Evolutionary conservation across 2,113 vertebrate species (phyloP), one percentile per base, ranked within the genome.

Genomic region (Alaudala cheleensis): DNA sequence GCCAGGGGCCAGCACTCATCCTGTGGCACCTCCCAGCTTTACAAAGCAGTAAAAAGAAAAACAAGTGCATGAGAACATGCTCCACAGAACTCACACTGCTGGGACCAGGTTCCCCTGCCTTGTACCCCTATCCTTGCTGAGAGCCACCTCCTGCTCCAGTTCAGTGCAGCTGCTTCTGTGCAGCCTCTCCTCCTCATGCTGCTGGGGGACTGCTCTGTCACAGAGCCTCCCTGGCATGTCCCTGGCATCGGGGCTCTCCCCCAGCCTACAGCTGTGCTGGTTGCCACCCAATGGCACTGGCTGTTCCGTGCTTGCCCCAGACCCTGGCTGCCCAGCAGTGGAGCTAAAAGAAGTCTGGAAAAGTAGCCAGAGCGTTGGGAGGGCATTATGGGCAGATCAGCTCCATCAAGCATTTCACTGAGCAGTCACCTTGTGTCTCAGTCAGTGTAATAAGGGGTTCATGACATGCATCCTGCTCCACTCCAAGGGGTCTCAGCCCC

Each of bases 71-170:
- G 12, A 91, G 70, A 29, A 50, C 45, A 21, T 0, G 2, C 34
- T 83, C 45, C 0, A 0, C 1, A 0, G 28, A 57, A 44, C 21
- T 78, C 50, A n/a, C 0, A 1, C 26, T 49, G 54, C 24, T 2
- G 5, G 14, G 40, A 62, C 15, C 28, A 29, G 10, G 11, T 14
- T 53, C 33, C 72, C 53, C 44, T 54, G 53, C 53, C 34, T 4
- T 2, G 39, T 40, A 31, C 20, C 34, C 51, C 28, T 37, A 57
- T 33, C 47, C 66, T 24, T 11, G 4, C 45, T 0, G 3, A 69
- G 24, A 88, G 47, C 70, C 3, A 1, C 14, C 78, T 80, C 62
- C 39, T 24, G 53, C 44, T 67, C 49, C 39, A 15, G n/a, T 39
- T 71, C 33, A 37, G 47, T 5, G 51, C 6, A 8, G 64, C 40